These are phyloP conservation scores for Brachyrhaphis roseni DNA, from an alignment of 2,797 vertebrate genomes.

Conservation along the genomic window DNA sequence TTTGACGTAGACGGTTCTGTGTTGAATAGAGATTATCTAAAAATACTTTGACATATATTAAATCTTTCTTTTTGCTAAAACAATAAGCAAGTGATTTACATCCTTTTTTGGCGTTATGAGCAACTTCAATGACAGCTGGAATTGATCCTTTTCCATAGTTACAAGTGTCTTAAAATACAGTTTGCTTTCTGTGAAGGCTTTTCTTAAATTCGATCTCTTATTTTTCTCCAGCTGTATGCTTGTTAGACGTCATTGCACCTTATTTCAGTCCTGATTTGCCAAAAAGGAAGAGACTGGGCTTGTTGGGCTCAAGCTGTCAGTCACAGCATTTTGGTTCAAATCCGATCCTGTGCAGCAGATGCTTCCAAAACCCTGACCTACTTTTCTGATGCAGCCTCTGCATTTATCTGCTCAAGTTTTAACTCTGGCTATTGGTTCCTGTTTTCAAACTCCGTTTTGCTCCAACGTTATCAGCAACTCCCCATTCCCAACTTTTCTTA, in stretches of 20 bases:
- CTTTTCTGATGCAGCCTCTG: slow-evolving; percentile 60
- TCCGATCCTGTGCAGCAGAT: slow-evolving; percentile 45
- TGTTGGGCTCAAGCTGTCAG: slow-evolving; percentile 58
- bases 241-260: not conserved
- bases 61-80: not conserved
- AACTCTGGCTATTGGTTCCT: slow-evolving; percentile 13
- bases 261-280: slow-evolving; percentile 5
- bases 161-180: not conserved
- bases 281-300: slow-evolving; percentile 12
- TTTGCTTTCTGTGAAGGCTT: not conserved
- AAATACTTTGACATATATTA: not conserved
- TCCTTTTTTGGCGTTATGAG: not conserved
- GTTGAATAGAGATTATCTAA: too few relatives aligned
- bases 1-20: not conserved
- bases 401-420: slow-evolving; percentile 44
- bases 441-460: slow-evolving; percentile 31
- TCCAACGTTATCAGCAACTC: slow-evolving; percentile 45
- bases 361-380: slow-evolving; percentile 60
- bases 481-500: slow-evolving; percentile 63
- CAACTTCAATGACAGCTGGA: not conserved
- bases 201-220: not conserved
- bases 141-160: not conserved
- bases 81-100: not conserved
- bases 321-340: slow-evolving; percentile 47
- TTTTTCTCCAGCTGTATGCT: not conserved